Conservation (phyloP, 2,797 vertebrate genomes). For the Rhinophrynus dorsalis region DNA sequence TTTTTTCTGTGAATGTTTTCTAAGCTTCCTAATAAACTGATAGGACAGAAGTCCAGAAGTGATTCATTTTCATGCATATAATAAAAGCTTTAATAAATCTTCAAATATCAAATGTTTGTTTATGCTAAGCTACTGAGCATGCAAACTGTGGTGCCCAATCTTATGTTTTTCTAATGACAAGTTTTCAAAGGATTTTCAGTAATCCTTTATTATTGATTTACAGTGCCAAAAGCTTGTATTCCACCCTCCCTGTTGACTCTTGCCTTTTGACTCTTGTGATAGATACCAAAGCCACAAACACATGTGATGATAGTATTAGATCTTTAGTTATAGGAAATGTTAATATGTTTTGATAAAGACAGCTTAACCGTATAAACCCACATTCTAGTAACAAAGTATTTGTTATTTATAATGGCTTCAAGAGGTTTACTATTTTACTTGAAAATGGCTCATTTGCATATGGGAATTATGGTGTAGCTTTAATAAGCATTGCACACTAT, state of each 20-base stretch:
- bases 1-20: conserved; percentile 10
- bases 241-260: conserved; percentile 8
- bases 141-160: conserved; percentile 4
- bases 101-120: conserved; percentile 48
- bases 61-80: conserved; percentile 44
- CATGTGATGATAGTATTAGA: conserved; percentile 24
- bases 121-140: conserved; percentile 30
- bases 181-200: conserved; percentile 44
- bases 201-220: conserved; percentile 11
- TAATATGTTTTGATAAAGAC: conserved; percentile 33
- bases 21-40: conserved; percentile 48
- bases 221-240: conserved; percentile 10
- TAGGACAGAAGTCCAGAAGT: conserved; percentile 38
- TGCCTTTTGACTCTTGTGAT: conserved; percentile 16
- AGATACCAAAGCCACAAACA: conserved; percentile 24
- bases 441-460: too few species aligned
- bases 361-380: conserved; percentile 34
- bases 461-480: not conserved
- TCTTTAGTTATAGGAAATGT: conserved; percentile 36
- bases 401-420: not conserved
- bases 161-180: conserved; percentile 28
- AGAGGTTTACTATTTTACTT: too few species aligned
- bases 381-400: not conserved
- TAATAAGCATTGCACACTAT: not conserved
- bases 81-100: conserved; percentile 4